phyloP scores from a whole-genome alignment of 2,888 invertebrate species.

The Perithous albicinctus region DNA sequence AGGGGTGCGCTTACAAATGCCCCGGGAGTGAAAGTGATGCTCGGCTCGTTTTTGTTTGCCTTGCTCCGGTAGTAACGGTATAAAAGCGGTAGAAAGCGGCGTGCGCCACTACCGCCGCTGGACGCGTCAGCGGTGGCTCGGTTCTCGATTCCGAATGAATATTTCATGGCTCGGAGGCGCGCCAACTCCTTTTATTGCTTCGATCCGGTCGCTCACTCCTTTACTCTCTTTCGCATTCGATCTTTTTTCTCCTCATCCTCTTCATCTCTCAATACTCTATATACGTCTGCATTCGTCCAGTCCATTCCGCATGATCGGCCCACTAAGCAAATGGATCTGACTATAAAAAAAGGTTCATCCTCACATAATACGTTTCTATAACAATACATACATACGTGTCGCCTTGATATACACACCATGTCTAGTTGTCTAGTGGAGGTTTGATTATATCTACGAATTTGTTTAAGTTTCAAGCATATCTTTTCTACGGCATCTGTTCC shows the following conservation, averaged over 20 bases:
- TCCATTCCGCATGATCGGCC: constrained; percentile 10
- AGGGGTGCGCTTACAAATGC: constrained; percentile 50
- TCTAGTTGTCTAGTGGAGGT: not conserved
- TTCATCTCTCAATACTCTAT: constrained; percentile 44
- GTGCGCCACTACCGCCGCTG: constrained; percentile 27
- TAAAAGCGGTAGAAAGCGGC: constrained; percentile 19
- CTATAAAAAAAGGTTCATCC: not conserved
- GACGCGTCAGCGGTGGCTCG: constrained; percentile 55
- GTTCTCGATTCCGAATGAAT: constrained; percentile 72
- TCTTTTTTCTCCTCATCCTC: constrained; percentile 20
- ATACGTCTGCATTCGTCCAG: constrained; percentile 5
- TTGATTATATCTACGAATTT: not conserved
- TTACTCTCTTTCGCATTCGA: constrained; percentile 59
- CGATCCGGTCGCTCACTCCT: constrained; percentile 69
- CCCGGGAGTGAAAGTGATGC: constrained; percentile 61
- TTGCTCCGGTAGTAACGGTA: constrained; percentile 25
- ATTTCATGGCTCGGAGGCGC: constrained; percentile 63
- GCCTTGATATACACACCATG: not conserved
- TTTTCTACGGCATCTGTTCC: not conserved
- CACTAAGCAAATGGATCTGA: constrained; percentile 34
- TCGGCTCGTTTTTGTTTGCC: constrained; percentile 34
- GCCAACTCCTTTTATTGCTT: constrained; percentile 63
- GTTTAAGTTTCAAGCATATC: not conserved
- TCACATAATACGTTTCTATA: not conserved
- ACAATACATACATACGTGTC: not conserved